A percentile compares a stretch with the other conserved stretches of the same genome.
These are phyloP conservation scores for Troides helena DNA, from an alignment of 2,888 invertebrate genomes.

Conservation along the genomic window DNA sequence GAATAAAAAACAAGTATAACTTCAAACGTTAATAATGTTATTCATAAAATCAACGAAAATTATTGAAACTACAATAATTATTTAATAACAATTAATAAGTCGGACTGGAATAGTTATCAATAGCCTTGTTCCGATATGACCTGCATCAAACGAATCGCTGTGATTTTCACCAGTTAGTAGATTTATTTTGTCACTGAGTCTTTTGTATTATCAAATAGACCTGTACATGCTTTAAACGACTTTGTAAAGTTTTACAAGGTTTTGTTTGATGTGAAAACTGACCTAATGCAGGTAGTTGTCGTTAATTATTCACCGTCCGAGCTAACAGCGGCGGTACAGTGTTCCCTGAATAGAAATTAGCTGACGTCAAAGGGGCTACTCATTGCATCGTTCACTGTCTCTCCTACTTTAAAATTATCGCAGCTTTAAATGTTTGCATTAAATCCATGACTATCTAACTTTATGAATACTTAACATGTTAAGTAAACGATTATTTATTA, in stretches of 20 bases:
- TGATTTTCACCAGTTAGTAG: no score
- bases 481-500: no score
- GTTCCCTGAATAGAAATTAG: constrained; percentile 14
- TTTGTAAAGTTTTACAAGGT: not conserved
- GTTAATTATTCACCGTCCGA: constrained; percentile 20
- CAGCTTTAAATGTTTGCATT: not conserved
- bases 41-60: no score
- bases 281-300: constrained; percentile 1
- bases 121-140: no score
- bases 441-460: not conserved
- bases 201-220: not conserved
- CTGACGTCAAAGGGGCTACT: constrained; percentile 6
- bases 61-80: no score
- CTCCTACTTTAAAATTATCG: not conserved
- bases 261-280: constrained; percentile 13
- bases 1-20: no score
- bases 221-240: not conserved
- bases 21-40: no score
- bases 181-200: no score
- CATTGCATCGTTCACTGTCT: not conserved
- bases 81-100: no score
- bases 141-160: no score
- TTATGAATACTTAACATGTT: no score
- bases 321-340: constrained; percentile 3
- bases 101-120: no score